Evolutionary conservation across 2,888 invertebrate genomes (phyloP).

Genomic region (Galerucella pusilla): DNA sequence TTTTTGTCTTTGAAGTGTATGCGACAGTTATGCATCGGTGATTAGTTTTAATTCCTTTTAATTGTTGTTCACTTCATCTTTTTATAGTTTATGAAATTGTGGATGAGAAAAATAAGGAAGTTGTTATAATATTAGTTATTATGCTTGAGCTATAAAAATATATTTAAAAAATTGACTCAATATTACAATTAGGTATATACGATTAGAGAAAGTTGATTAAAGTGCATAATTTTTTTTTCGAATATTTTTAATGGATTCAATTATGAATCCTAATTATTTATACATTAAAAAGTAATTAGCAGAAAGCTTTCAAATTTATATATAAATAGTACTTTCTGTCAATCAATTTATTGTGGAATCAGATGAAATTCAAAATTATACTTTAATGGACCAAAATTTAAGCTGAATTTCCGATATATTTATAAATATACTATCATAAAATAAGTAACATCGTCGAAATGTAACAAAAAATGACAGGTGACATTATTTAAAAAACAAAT

Average conservation of each 20-base stretch:
- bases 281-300: not conserved
- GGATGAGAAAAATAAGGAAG: constrained; percentile 12
- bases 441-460: too few species aligned
- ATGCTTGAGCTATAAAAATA: not conserved
- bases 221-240: too few species aligned
- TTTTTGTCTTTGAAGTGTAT: not conserved
- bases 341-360: not conserved
- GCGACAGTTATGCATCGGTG: not conserved
- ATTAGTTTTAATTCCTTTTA: constrained; percentile 1
- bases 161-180: not conserved
- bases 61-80: not conserved
- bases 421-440: too few species aligned
- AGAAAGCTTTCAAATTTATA: not conserved
- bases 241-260: too few species aligned
- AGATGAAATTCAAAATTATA: too few species aligned
- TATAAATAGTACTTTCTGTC: not conserved
- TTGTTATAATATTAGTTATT: not conserved
- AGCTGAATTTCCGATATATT: too few species aligned
- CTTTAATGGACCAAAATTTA: too few species aligned
- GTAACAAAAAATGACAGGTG: too few species aligned
- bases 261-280: not conserved
- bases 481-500: too few species aligned
- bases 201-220: not conserved
- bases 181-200: not conserved
- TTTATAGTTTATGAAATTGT: constrained; percentile 5